Conservation (phyloP, 2,113 vertebrate species). For the Murina feae region DNA sequence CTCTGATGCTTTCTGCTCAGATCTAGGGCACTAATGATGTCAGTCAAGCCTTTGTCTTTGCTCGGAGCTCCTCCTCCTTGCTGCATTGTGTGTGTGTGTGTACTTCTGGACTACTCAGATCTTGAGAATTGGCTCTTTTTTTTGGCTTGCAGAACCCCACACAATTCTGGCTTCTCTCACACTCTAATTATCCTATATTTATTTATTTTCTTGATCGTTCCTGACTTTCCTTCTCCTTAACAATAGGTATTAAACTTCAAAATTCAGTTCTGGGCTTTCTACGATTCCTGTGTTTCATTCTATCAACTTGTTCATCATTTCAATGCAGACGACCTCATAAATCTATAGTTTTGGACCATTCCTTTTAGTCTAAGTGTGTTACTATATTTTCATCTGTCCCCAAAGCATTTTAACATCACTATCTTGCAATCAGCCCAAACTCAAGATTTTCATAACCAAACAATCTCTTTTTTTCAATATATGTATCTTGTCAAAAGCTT, state of each 20-base stretch:
- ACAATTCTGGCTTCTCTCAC: background rate
- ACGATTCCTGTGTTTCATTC: background rate
- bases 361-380: background rate
- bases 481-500: conserved; percentile 10
- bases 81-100: background rate
- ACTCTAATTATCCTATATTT: background rate
- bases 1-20: background rate
- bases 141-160: background rate
- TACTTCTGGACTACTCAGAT: background rate
- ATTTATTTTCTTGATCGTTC: background rate
- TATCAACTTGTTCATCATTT: background rate
- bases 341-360: background rate
- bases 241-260: background rate
- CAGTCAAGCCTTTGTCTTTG: background rate
- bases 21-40: background rate
- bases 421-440: background rate
- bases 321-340: background rate
- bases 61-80: background rate
- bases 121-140: background rate
- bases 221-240: background rate
- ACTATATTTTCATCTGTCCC: background rate
- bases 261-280: background rate
- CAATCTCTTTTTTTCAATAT: background rate
- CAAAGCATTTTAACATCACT: background rate
- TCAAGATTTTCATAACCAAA: conserved; percentile 21